phyloP scores from a whole-genome alignment of 2,888 invertebrate genomes.

The Lamellibrachia columna region DNA sequence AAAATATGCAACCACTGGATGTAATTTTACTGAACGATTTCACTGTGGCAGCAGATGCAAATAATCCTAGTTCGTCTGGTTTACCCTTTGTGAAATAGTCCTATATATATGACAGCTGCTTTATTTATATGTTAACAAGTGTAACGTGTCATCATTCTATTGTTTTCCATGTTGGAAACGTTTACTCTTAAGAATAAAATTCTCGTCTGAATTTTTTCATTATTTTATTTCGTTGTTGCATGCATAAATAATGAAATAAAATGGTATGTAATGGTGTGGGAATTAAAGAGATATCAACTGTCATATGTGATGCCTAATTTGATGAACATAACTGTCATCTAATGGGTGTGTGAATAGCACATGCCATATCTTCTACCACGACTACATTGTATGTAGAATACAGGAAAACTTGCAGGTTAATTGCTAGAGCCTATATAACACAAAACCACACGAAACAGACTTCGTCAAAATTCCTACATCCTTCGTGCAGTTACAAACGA shows the following conservation, averaged over 20 bases:
- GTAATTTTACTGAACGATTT: no score
- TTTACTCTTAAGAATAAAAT: slow-evolving; percentile 16
- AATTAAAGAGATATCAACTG: not conserved
- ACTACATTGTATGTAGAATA: not conserved
- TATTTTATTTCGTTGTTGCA: not conserved
- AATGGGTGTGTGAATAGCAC: no score
- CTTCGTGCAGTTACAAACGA: not conserved
- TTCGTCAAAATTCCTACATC: not conserved
- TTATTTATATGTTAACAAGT: not conserved
- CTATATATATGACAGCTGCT: not conserved
- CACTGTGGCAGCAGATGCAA: no score
- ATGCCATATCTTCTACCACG: no score
- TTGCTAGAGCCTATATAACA: not conserved
- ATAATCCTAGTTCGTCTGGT: no score
- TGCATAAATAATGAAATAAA: not conserved
- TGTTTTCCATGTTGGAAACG: not conserved
- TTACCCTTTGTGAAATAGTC: no score
- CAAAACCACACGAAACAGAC: not conserved
- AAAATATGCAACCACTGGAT: not conserved
- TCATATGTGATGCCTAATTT: not conserved
- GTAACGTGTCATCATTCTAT: not conserved
- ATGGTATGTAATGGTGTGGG: not conserved
- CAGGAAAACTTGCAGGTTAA: not conserved
- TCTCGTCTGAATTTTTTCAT: not conserved
- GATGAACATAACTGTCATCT: not conserved